Base-by-base conservation (phyloP, 2,888 invertebrate species). In the Dynastes grantii region DNA sequence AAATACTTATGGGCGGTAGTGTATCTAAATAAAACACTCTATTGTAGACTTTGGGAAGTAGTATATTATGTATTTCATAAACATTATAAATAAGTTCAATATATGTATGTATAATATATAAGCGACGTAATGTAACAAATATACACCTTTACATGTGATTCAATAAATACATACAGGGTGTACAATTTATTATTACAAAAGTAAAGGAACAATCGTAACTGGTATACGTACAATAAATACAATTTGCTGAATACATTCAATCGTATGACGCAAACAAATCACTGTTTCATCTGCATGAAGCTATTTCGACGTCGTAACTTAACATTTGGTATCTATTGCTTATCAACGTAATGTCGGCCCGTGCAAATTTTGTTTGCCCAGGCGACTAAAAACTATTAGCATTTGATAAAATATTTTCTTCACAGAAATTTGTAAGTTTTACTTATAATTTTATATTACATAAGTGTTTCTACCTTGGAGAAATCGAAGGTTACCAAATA, bases 101-200 rank as follows among this genome's bases (percentile, higher is more conserved):
- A 63, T 63, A 45, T 8, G 45, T 45, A 22, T 55, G 22, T 65
- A 65, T 40, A 65, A 40, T 65, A 65, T 65, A 16, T 65, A 73
- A 75, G 73, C 73, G 55, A 27, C 61, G 61, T 40, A 75, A 61
- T 75, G 22, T 55, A 75, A 75, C 61, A 75, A 61, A 75, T 68
- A 68, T 68, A 68, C 63, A 63, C 68, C 49, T 51, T 68, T 51
- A 68, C 68, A 68, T 51, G 68, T 29, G 11, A 11, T 63, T 63
- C 29, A 63, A 63, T 63, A 63, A 68, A 68, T 61, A 61, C 61
- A 75, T 45, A 75, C 61, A 61, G 55, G 55, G 73, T 61, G 61
- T 61, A 75, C 61, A 75, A 75, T 75, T 75, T 61, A 75, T 61
- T 49, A 40, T 75, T 75, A 75, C 55, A 75, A 75, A 75, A 75